phyloP scores from a whole-genome alignment of 2,113 vertebrate species.

The Salvelinus fontinalis region DNA sequence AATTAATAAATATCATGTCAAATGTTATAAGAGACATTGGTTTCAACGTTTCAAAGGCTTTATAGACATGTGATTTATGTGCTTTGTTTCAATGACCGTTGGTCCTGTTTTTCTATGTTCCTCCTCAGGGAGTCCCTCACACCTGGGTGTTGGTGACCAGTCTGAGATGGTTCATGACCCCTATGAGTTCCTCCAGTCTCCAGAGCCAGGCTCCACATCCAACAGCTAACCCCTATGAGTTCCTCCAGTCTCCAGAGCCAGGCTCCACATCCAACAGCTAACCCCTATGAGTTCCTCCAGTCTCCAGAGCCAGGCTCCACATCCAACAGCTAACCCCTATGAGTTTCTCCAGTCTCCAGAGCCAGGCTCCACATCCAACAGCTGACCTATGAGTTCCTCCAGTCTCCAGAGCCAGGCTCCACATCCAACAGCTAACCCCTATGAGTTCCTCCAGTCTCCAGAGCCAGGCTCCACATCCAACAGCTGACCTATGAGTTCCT shows the following conservation, averaged over 20 bases:
- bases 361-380: slow-evolving; percentile 44
- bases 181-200: slow-evolving; percentile 95
- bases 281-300: slow-evolving; percentile 93
- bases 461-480: slow-evolving; percentile 66
- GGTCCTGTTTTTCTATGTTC: background rate
- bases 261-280: slow-evolving; percentile 17
- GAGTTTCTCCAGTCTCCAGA: slow-evolving; percentile 97
- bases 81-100: too few relatives aligned
- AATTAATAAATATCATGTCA: too few relatives aligned
- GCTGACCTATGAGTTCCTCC: slow-evolving; percentile 90
- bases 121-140: slow-evolving; percentile 86
- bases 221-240: slow-evolving; percentile 80
- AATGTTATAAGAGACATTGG: too few relatives aligned
- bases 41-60: too few relatives aligned
- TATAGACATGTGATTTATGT: too few relatives aligned
- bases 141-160: slow-evolving; percentile 88
- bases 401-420: slow-evolving; percentile 83
- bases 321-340: slow-evolving; percentile 65
- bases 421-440: slow-evolving; percentile 56
- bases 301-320: slow-evolving; percentile 81
- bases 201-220: slow-evolving; percentile 71
- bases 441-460: slow-evolving; percentile 95
- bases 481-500: slow-evolving; percentile 86
- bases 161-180: slow-evolving; percentile 90
- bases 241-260: slow-evolving; percentile 92